Conservation (phyloP, 92 coral and sea anemone species). For the Epizoanthus stellaris region DNA sequence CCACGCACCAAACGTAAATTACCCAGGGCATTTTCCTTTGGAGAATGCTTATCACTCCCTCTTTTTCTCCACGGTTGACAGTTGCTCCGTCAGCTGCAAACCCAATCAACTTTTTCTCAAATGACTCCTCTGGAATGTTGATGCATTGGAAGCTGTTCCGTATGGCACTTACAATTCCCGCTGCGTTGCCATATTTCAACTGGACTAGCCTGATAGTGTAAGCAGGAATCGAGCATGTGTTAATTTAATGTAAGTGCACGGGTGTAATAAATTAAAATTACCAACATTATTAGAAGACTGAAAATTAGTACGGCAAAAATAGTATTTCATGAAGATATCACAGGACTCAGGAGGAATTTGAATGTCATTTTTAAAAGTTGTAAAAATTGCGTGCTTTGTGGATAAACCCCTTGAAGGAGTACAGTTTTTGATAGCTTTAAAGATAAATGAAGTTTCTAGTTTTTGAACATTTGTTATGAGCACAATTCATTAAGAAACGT, state of each 20-base stretch:
- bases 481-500: slow-evolving; percentile 9
- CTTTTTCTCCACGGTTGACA: slow-evolving; percentile 66
- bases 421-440: slow-evolving; percentile 18
- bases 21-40: slow-evolving; percentile 61
- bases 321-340: neutral
- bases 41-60: slow-evolving; percentile 70
- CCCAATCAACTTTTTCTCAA: slow-evolving; percentile 76
- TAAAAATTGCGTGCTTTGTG: slow-evolving; percentile 20
- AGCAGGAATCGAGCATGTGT: slow-evolving; percentile 1
- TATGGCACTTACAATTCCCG: slow-evolving; percentile 68
- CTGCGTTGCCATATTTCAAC: slow-evolving; percentile 62
- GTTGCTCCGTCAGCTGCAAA: slow-evolving; percentile 78
- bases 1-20: slow-evolving; percentile 79
- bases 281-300: slow-evolving; percentile 3
- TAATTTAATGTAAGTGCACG: too few relatives aligned
- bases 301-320: neutral
- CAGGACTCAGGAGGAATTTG: neutral
- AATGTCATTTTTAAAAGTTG: neutral
- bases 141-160: slow-evolving; percentile 63
- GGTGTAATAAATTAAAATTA: slow-evolving; percentile 19
- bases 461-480: slow-evolving; percentile 14
- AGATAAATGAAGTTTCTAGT: slow-evolving; percentile 5
- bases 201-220: slow-evolving; percentile 4
- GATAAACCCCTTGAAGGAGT: slow-evolving; percentile 9
- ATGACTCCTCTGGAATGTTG: slow-evolving; percentile 60